These are phyloP conservation scores for Echeneis naucrates DNA, from an alignment of 2,797 vertebrate species.

Conservation along the genomic window DNA sequence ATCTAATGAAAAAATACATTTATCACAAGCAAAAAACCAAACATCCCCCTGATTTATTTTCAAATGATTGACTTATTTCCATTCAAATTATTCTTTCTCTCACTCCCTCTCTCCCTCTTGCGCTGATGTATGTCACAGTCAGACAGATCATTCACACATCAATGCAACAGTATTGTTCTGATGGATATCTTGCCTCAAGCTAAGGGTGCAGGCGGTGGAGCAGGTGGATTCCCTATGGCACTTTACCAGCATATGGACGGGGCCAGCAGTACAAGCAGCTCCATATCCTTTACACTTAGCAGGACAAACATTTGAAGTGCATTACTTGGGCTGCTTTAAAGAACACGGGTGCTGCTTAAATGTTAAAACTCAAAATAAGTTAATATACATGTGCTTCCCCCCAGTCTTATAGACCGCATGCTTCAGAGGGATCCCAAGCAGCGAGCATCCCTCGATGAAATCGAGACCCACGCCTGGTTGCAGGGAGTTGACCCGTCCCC, in stretches of 20 bases:
- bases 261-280: slow-evolving; percentile 1
- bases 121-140: no score
- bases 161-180: slow-evolving; percentile 6
- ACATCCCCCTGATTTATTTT: no score
- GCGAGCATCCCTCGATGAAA: slow-evolving; percentile 95
- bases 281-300: not conserved
- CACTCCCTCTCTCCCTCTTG: no score
- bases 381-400: not conserved
- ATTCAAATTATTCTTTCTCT: no score
- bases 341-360: not conserved
- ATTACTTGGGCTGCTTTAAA: not conserved
- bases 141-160: slow-evolving; percentile 8
- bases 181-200: slow-evolving; percentile 10
- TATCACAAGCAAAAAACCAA: no score
- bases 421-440: slow-evolving; percentile 95
- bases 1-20: no score
- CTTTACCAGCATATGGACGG: not conserved
- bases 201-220: slow-evolving; percentile 14
- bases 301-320: not conserved
- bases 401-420: slow-evolving; percentile 96
- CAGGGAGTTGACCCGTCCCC: slow-evolving; percentile 98
- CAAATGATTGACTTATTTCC: no score
- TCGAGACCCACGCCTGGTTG: slow-evolving; percentile 95
- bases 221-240: slow-evolving; percentile 33
- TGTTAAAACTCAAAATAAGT: not conserved